phyloP scores from a whole-genome alignment of 2,888 invertebrate genomes.

The Polyommatus icarus region DNA sequence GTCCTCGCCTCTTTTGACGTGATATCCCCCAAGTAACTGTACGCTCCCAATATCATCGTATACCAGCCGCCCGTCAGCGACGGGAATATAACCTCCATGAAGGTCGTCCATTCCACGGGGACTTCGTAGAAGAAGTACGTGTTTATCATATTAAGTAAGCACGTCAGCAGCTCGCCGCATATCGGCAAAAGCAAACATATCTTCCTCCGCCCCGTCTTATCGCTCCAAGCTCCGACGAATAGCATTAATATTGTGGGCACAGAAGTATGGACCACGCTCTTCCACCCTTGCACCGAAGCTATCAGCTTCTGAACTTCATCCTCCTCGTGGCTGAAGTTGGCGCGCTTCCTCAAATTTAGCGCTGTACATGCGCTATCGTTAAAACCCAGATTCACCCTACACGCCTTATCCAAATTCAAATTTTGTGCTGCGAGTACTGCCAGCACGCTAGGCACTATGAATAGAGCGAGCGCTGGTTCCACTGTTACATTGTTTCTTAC shows the following conservation, averaged over 20 bases:
- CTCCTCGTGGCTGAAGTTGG: slow-evolving; percentile 83
- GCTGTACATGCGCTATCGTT: slow-evolving; percentile 86
- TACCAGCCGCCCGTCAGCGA: slow-evolving; percentile 80
- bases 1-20: slow-evolving; percentile 80
- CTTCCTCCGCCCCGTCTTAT: slow-evolving; percentile 79
- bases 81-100: slow-evolving; percentile 77
- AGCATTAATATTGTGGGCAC: slow-evolving; percentile 78
- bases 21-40: slow-evolving; percentile 82
- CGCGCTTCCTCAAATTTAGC: slow-evolving; percentile 84
- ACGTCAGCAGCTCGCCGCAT: slow-evolving; percentile 76
- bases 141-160: slow-evolving; percentile 73
- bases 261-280: slow-evolving; percentile 76
- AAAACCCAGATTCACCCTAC: slow-evolving; percentile 88
- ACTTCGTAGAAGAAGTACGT: slow-evolving; percentile 79
- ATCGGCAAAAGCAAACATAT: slow-evolving; percentile 81
- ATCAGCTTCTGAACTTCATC: slow-evolving; percentile 82
- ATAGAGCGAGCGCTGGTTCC: slow-evolving; percentile 83
- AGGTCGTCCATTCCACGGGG: slow-evolving; percentile 75
- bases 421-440: slow-evolving; percentile 90
- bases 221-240: slow-evolving; percentile 83
- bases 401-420: slow-evolving; percentile 91
- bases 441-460: slow-evolving; percentile 83
- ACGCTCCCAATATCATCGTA: slow-evolving; percentile 79
- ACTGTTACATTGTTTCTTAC: slow-evolving; percentile 82
- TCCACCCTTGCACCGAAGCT: slow-evolving; percentile 78